Percentiles rank a stretch among this genome's conserved stretches.
These are phyloP conservation scores for Hippotragus niger DNA, from an alignment of 2,113 vertebrate species.

Conservation along the genomic window DNA sequence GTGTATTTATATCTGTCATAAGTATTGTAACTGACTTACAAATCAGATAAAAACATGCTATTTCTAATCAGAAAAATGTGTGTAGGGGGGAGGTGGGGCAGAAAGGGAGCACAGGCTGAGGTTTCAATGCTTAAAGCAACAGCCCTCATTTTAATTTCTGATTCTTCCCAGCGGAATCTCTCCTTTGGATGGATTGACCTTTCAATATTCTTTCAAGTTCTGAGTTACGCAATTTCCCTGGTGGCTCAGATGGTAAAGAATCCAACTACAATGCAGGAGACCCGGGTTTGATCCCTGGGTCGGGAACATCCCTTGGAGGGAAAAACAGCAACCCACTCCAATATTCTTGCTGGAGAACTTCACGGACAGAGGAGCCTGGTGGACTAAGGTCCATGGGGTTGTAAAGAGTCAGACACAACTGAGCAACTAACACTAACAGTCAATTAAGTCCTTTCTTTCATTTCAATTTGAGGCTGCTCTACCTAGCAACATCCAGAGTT, in stretches of 20 bases:
- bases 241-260: neutral
- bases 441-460: neutral
- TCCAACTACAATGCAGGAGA: neutral
- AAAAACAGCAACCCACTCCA: neutral
- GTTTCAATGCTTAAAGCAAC: neutral
- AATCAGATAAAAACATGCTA: conserved; percentile 11
- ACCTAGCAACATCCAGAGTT: conserved; percentile 2
- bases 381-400: neutral
- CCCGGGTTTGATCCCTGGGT: neutral
- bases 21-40: neutral
- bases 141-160: neutral
- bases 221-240: neutral
- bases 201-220: neutral
- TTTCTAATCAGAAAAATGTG: neutral
- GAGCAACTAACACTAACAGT: neutral
- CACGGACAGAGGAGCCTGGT: neutral
- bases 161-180: neutral
- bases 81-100: neutral
- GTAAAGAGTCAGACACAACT: neutral
- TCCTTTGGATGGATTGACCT: neutral
- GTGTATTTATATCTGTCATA: neutral
- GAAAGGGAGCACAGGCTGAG: neutral
- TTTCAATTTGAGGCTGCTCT: conserved; percentile 9
- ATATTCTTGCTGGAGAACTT: neutral
- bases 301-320: neutral